These are phyloP conservation scores for Pollenia amentaria DNA, from an alignment of 2,888 invertebrate genomes.

Conservation along the genomic window DNA sequence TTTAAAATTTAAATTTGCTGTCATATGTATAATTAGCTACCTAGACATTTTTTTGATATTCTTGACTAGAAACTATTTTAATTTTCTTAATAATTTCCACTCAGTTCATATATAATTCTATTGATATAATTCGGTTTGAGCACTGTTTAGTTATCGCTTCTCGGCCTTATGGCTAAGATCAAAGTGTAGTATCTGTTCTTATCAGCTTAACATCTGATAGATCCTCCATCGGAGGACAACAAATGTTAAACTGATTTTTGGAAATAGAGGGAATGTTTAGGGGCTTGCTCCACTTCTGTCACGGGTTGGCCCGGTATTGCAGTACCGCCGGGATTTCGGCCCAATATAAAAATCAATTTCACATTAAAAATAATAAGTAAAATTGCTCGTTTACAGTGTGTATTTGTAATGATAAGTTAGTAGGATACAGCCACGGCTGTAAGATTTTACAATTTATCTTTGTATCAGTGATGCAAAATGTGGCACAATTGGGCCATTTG, in stretches of 20 bases:
- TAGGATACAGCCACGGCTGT: no score
- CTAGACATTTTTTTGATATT: background rate
- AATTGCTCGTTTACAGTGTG: no score
- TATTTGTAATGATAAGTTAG: no score
- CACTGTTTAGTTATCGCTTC: conserved; percentile 50
- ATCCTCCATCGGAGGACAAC: conserved; percentile 69
- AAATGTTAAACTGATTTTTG: conserved; percentile 70
- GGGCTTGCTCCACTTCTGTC: conserved; percentile 63
- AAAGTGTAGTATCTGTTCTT: conserved; percentile 59
- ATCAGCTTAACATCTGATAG: conserved; percentile 61
- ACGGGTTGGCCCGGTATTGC: conserved; percentile 56
- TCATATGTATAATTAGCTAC: no score
- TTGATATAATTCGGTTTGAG: background rate
- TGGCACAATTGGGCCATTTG: no score
- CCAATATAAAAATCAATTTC: conserved; percentile 47
- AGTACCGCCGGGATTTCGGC: conserved; percentile 59
- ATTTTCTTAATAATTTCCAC: conserved; percentile 52
- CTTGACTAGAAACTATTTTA: background rate
- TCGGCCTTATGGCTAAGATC: conserved; percentile 65
- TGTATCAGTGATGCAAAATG: no score
- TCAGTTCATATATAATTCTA: background rate
- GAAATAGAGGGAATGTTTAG: conserved; percentile 61
- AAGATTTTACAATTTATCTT: no score
- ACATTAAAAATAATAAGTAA: background rate
- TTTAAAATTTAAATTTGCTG: no score